A percentile compares a stretch with the other conserved stretches of the same genome.
phyloP scores from a whole-genome alignment of 1,140 invertebrate genomes.

The Pentalonia nigronervosa region DNA sequence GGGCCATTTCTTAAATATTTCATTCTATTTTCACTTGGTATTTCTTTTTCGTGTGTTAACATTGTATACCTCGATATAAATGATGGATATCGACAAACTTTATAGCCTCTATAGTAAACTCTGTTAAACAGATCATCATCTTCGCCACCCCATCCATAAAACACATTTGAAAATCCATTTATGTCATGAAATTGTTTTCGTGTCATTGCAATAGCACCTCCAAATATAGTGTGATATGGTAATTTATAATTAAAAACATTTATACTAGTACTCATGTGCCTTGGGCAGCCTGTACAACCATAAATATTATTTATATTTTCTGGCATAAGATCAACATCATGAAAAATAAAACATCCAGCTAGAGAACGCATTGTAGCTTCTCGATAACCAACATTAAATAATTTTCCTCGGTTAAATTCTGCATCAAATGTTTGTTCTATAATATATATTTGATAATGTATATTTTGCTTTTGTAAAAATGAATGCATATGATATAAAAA shows the following conservation, averaged over 20 bases:
- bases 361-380: constrained; percentile 74
- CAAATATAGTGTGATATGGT: constrained; percentile 77
- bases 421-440: constrained; percentile 82
- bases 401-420: constrained; percentile 91
- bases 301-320: constrained; percentile 90
- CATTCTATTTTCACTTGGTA: constrained; percentile 63
- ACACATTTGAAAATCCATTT: constrained; percentile 93
- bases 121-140: constrained; percentile 79
- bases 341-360: constrained; percentile 90
- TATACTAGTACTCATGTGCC: constrained; percentile 92
- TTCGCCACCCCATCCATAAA: constrained; percentile 88
- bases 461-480: constrained; percentile 84
- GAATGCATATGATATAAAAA: constrained; percentile 91
- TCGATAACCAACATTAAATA: constrained; percentile 90
- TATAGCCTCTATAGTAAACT: constrained; percentile 67
- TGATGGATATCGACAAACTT: constrained; percentile 76
- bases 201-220: constrained; percentile 78
- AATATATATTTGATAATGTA: constrained; percentile 88
- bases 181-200: constrained; percentile 76
- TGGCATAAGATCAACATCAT: constrained; percentile 94
- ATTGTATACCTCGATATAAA: constrained; percentile 79
- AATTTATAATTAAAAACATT: constrained; percentile 87
- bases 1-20: constrained; percentile 65
- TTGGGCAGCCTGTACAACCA: constrained; percentile 83
- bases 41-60: constrained; percentile 75